Percentiles rank a stretch among this genome's conserved stretches.
These are phyloP conservation scores for Otus sunia DNA, from an alignment of 2,113 vertebrate species.

Conservation along the genomic window DNA sequence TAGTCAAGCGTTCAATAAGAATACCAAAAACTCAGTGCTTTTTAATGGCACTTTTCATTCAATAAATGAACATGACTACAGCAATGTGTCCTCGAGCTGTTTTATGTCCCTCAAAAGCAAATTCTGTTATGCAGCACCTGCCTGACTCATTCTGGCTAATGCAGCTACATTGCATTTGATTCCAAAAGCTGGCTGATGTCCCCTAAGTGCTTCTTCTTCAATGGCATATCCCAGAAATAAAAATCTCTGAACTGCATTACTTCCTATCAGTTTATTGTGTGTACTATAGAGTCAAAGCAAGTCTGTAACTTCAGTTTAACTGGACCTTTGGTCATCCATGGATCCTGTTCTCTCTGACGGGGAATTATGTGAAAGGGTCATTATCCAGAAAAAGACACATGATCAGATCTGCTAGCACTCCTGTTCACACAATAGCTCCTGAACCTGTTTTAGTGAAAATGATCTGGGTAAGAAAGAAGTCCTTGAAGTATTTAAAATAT, in stretches of 20 bases:
- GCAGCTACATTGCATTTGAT: neutral
- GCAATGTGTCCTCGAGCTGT: neutral
- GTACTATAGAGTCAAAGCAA: neutral
- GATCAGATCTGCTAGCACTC: neutral
- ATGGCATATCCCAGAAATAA: neutral
- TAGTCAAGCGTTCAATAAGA: neutral
- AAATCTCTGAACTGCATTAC: neutral
- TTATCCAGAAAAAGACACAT: neutral
- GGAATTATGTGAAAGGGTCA: neutral
- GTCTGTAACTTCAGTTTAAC: neutral
- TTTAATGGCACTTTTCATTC: neutral
- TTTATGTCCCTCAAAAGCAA: neutral
- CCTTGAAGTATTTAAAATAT: neutral
- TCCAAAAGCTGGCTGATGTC: neutral
- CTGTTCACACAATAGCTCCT: neutral
- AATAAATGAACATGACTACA: neutral
- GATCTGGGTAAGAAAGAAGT: neutral
- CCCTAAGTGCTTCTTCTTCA: neutral
- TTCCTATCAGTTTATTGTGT: neutral
- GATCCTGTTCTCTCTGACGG: neutral
- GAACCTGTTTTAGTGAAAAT: neutral
- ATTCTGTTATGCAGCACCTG: neutral
- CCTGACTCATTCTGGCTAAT: neutral
- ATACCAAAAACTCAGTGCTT: neutral
- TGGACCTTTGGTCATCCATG: neutral